Evolutionary conservation across 2,113 vertebrate genomes (phyloP).

Genomic region (Turdus rufiventris): DNA sequence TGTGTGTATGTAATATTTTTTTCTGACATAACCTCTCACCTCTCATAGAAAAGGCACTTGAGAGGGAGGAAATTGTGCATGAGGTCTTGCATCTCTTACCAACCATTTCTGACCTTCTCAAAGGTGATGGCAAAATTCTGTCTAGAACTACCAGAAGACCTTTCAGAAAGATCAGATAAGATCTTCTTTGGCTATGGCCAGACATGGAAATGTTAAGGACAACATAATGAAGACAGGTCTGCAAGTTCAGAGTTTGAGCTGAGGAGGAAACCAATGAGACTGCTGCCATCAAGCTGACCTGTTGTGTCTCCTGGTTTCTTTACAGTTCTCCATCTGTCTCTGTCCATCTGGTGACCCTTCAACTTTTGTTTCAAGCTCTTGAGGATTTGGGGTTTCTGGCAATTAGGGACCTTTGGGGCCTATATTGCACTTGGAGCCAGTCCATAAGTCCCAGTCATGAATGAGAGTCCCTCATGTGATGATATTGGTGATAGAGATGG

Average conservation of each 20-base stretch:
- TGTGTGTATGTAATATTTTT: not conserved
- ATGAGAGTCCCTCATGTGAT: not conserved
- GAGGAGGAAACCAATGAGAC: not conserved
- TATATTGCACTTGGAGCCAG: not conserved
- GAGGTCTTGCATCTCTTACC: not conserved
- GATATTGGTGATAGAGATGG: not conserved
- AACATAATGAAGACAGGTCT: not conserved
- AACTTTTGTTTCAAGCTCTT: not conserved
- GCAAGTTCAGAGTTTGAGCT: not conserved
- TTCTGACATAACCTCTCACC: not conserved
- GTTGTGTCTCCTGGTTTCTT: not conserved
- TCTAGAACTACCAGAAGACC: not conserved
- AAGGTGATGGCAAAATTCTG: not conserved
- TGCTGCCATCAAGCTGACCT: not conserved
- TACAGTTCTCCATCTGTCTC: slow-evolving; percentile 1
- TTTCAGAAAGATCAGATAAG: not conserved
- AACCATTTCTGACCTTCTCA: not conserved
- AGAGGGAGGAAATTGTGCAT: not conserved
- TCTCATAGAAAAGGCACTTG: not conserved
- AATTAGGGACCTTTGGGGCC: not conserved
- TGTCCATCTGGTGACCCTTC: not conserved
- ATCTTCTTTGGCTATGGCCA: not conserved
- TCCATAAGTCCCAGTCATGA: not conserved
- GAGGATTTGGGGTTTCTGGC: not conserved
- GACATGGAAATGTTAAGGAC: not conserved